A percentile compares a stretch with the other conserved stretches of the same genome.
phyloP scores from a whole-genome alignment of 92 coral and sea anemone genomes.

The Epizoanthus illoricatus region DNA sequence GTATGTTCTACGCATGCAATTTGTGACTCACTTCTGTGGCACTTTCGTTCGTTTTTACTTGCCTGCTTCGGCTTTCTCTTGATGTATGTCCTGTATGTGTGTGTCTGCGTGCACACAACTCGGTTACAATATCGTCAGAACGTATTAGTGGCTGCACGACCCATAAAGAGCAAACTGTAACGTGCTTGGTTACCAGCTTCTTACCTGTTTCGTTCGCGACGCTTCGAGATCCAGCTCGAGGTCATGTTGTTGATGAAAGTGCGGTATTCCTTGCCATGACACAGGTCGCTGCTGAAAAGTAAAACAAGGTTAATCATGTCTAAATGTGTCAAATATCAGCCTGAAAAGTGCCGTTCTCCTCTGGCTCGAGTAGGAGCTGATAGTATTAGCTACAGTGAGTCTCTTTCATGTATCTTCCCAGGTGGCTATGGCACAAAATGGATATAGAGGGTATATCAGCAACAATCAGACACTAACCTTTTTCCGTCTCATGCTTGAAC shows the following conservation, averaged over 20 bases:
- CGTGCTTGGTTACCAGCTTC: too few relatives aligned
- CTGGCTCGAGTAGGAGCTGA: background rate
- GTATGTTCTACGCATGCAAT: too few relatives aligned
- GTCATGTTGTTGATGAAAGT: conserved; percentile 75
- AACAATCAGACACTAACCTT: conserved; percentile 28
- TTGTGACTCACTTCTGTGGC: too few relatives aligned
- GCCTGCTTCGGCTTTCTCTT: too few relatives aligned
- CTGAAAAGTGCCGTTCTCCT: background rate
- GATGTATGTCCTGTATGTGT: too few relatives aligned
- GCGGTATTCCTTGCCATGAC: conserved; percentile 99
- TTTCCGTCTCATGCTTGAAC: conserved; percentile 87
- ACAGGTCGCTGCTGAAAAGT: conserved; percentile 78
- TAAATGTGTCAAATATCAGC: too few relatives aligned
- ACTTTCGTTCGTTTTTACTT: too few relatives aligned
- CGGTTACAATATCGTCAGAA: too few relatives aligned
- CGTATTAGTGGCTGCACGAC: too few relatives aligned
- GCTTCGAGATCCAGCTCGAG: conserved; percentile 80
- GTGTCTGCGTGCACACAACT: too few relatives aligned
- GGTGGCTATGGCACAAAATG: background rate
- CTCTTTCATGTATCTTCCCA: background rate
- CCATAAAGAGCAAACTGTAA: too few relatives aligned
- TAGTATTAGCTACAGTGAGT: background rate
- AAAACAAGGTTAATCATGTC: background rate
- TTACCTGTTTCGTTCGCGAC: conserved; percentile 84
- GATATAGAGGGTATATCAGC: background rate